Evolutionary conservation across 1,140 invertebrate species (phyloP), one percentile per base, ranked within the genome.

Genomic region (Globodera rostochiensis): DNA sequence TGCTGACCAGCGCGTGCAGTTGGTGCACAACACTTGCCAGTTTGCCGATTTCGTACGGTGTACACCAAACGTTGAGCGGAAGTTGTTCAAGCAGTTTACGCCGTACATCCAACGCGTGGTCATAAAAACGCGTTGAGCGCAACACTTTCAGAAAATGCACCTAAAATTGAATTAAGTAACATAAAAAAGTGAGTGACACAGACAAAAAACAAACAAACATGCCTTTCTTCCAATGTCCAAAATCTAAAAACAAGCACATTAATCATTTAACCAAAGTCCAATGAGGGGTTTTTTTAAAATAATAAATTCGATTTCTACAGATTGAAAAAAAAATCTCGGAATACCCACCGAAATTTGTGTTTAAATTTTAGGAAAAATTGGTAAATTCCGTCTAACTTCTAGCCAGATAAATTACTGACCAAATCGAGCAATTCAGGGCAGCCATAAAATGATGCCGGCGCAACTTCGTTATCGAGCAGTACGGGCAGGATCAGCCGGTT

Each of bases 201-300:
- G 19, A 2, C 19, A 60, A 60, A 19, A 60, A 60, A 60, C 9
- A 60, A 60, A 60, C 9, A 60, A 5, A 60, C 57, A 64, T 64
- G 19, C 57, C 66, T 78, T 78, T n/a, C 25, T 70, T 15, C 77
- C 77, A 78, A 78, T 78, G 11, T 78, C 77, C 64, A 78, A 49
- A 36, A 78, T 78, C 77, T 78, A 6, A 74, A 76, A 76, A 53
- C 36, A 36, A 36, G 25, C 25, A 53, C 0, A 46, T n/a, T 7
- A 15, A 19, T 21, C 15, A 49, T 49, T 15, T 15, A 15, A 60
- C 9, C 15, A 60, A 60, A 60, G 15, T 3, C 1, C 9, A 9
- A n/a, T n/a, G n/a, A n/a, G n/a, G n/a, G n/a, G n/a, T n/a, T n/a
- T n/a, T n/a, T n/a, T n/a, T n/a, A n/a, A n/a, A n/a, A n/a, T n/a